These are phyloP conservation scores for Trachelus troglodyta DNA, from an alignment of 2,888 invertebrate species.

Conservation along the genomic window DNA sequence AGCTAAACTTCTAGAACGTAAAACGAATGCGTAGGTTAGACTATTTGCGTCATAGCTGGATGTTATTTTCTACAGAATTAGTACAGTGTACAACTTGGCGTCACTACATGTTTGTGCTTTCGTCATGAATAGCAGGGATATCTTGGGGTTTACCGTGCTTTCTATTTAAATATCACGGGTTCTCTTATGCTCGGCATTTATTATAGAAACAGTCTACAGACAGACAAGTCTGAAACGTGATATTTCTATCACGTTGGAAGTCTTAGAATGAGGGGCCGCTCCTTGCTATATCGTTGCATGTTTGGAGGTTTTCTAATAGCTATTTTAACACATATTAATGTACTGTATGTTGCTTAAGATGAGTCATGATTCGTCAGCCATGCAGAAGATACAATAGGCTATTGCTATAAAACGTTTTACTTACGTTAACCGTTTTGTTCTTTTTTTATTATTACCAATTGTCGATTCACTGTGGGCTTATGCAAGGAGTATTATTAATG, in stretches of 20 bases:
- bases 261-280: neutral
- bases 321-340: neutral
- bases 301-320: neutral
- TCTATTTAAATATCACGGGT: neutral
- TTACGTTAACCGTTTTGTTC: neutral
- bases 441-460: neutral
- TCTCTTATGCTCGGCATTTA: neutral
- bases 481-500: neutral
- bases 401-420: neutral
- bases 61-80: neutral
- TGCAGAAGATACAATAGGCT: neutral
- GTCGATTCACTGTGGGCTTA: neutral
- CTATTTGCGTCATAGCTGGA: neutral
- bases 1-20: neutral
- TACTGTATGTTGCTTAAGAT: neutral
- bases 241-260: neutral
- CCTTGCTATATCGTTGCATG: neutral
- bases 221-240: neutral
- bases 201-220: neutral
- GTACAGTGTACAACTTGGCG: neutral
- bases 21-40: neutral
- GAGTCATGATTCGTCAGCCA: neutral
- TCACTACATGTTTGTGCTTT: neutral
- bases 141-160: neutral
- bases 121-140: neutral